Evolutionary conservation across 2,113 vertebrate genomes (phyloP).

Genomic region (Triplophysa rosa): DNA sequence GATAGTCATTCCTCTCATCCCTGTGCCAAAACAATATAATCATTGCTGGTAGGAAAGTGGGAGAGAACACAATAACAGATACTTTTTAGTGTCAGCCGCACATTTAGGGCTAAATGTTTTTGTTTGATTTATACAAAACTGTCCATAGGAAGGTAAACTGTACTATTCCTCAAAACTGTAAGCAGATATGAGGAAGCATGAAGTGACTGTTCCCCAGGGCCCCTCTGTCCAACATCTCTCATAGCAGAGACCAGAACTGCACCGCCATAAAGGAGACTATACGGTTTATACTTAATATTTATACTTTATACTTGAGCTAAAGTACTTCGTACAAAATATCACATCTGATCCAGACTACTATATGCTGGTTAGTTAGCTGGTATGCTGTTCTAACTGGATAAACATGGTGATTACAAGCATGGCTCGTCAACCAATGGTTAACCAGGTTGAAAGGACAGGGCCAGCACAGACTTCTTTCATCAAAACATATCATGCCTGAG

Average conservation of each 20-base stretch:
- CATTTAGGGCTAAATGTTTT: background rate
- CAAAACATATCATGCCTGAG: background rate
- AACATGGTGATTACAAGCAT: no score
- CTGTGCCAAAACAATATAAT: conserved; percentile 7
- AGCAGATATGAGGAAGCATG: background rate
- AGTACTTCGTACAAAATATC: no score
- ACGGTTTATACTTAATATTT: background rate
- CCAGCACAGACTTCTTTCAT: background rate
- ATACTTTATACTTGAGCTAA: no score
- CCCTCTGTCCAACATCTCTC: background rate
- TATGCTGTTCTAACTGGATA: no score
- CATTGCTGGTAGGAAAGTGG: background rate
- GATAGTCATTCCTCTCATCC: background rate
- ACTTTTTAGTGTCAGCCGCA: background rate
- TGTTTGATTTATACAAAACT: background rate
- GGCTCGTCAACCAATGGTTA: no score
- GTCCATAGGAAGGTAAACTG: background rate
- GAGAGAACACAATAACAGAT: background rate
- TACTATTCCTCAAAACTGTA: background rate
- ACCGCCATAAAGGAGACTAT: conserved; percentile 6
- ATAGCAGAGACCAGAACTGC: background rate
- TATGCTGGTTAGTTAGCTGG: no score
- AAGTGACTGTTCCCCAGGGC: background rate
- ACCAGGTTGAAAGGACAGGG: no score
- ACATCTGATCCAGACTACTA: no score